A percentile compares a stretch with the other conserved stretches of the same genome.
Conservation (phyloP, 2,113 vertebrate species). For the Tupaia chinensis region DNA sequence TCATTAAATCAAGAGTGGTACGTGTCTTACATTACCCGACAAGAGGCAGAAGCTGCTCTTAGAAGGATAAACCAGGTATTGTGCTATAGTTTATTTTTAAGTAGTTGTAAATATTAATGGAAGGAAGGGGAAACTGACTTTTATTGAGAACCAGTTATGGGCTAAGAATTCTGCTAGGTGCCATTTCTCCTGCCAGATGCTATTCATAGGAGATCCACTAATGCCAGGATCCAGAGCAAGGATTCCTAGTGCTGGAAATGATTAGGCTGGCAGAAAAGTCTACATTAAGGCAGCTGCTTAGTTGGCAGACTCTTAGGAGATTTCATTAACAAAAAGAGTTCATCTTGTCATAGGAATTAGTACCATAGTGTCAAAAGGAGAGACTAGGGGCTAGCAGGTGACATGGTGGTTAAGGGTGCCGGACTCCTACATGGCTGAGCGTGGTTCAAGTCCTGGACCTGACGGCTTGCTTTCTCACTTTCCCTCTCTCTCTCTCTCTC, state of each 20-base stretch:
- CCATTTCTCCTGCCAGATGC: background rate
- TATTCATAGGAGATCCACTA: background rate
- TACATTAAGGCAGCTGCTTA: background rate
- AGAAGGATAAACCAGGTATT: conserved; percentile 92
- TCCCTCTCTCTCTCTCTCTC: too few species aligned
- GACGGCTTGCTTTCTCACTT: too few species aligned
- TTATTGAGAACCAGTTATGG: background rate
- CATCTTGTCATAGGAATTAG: background rate
- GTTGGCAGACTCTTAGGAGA: background rate
- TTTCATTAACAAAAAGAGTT: background rate
- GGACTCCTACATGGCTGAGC: too few species aligned
- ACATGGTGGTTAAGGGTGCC: too few species aligned
- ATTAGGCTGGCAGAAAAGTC: background rate
- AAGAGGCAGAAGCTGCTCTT: conserved; percentile 93
- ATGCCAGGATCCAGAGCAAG: background rate
- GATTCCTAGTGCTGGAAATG: background rate
- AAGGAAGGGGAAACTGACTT: background rate
- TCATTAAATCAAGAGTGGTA: conserved; percentile 92
- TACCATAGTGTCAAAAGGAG: background rate
- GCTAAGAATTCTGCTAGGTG: background rate
- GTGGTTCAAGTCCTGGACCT: too few species aligned
- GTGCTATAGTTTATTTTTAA: background rate
- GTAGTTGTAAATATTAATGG: conserved; percentile 41
- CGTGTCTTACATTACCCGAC: conserved; percentile 89
- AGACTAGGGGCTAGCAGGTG: too few species aligned